These are phyloP conservation scores for Mus minutoides DNA, from an alignment of 2,797 vertebrate species.

Conservation along the genomic window DNA sequence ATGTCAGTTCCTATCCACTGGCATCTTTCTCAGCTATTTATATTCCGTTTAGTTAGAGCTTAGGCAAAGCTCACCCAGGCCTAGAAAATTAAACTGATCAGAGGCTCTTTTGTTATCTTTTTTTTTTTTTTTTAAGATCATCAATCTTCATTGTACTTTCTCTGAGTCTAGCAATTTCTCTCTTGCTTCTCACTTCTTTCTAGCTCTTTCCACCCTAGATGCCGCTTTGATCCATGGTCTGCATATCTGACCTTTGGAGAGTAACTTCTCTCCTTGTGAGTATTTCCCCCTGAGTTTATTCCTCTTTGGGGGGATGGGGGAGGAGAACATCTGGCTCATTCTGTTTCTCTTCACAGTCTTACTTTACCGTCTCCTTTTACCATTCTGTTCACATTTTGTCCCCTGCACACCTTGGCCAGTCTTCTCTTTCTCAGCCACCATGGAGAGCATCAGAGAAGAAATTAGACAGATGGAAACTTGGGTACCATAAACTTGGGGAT, in stretches of 20 bases:
- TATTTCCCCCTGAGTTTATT: background rate
- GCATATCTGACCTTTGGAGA: background rate
- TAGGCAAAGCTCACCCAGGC: conserved; percentile 57
- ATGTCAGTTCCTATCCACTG: conserved; percentile 66
- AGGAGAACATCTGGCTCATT: background rate
- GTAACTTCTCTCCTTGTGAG: conserved; percentile 14
- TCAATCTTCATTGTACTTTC: conserved; percentile 49
- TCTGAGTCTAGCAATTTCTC: background rate
- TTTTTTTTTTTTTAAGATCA: conserved; percentile 31
- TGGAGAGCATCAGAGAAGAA: background rate
- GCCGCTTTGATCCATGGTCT: background rate
- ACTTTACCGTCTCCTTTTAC: background rate
- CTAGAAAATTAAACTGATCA: conserved; percentile 69
- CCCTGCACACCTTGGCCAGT: background rate
- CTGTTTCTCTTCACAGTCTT: background rate
- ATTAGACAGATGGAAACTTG: background rate
- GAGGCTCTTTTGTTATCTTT: conserved; percentile 43
- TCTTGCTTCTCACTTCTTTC: conserved; percentile 19
- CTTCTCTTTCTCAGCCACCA: conserved; percentile 6
- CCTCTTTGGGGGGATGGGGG: background rate
- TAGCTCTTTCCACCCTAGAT: background rate
- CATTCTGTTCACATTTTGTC: background rate
- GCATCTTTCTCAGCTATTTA: conserved; percentile 71
- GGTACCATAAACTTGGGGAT: background rate
- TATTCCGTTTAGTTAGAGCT: conserved; percentile 70